phyloP scores from a whole-genome alignment of 37 sponge, comb jelly and placozoan genomes.

The Petrosia ficiformis region DNA sequence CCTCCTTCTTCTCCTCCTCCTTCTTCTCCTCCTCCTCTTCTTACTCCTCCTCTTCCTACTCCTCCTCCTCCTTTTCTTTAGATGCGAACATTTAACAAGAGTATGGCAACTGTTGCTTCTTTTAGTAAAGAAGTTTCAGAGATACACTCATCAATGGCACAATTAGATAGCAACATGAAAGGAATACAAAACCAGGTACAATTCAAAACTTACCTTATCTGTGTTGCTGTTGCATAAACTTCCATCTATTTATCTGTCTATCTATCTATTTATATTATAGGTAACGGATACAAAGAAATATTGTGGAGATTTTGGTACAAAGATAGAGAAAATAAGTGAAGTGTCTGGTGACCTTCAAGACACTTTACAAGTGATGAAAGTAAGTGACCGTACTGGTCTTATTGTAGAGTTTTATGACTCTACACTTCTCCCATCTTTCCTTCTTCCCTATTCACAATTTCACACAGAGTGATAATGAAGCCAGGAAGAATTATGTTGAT shows the following conservation, averaged over 20 bases:
- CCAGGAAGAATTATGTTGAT: neutral
- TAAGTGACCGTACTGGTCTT: too few relatives aligned
- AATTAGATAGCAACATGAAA: too few relatives aligned
- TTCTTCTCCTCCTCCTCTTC: neutral
- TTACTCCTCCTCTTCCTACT: neutral
- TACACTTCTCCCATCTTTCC: too few relatives aligned
- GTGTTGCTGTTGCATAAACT: too few relatives aligned
- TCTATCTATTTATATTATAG: too few relatives aligned
- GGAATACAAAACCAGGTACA: too few relatives aligned
- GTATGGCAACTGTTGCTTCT: neutral
- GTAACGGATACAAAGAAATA: neutral
- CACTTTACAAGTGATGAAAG: neutral
- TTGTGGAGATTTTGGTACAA: neutral
- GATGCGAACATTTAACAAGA: neutral
- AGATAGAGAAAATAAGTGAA: neutral
- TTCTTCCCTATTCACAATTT: too few relatives aligned
- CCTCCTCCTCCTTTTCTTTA: neutral
- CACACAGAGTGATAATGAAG: neutral
- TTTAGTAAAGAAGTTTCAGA: neutral
- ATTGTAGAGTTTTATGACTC: too few relatives aligned
- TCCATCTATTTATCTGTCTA: too few relatives aligned
- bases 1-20: neutral
- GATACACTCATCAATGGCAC: constrained; percentile 11
- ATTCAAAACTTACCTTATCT: too few relatives aligned
- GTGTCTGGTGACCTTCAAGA: neutral